Base-by-base conservation (phyloP, 2,888 invertebrate species). In the Shargacucullia verbasci region DNA sequence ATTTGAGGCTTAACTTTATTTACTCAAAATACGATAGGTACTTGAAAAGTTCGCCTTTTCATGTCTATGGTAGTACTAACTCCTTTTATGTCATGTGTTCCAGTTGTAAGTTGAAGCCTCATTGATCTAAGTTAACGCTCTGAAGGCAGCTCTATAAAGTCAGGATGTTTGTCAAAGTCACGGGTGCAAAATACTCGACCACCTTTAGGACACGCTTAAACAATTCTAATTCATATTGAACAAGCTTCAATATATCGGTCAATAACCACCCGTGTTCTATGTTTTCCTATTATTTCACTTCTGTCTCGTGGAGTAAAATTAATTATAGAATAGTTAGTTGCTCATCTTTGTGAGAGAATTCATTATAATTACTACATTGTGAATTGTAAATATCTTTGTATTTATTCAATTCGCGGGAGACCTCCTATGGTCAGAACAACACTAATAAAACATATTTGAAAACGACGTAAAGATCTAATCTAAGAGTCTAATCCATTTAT, bases 101-200 rank as follows among this genome's bases (percentile, higher is more conserved):
- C n/a, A 41, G 27, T 8, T 35, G 34, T 40, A 31, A 37, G 20
- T 37, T 27, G 10, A 39, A 35, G 14, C 14, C 38, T 45, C 41
- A 61, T 63, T 67, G 67, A 55, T 67, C 39, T 54, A 34, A 47
- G 38, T 55, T 56, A 10, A 52, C 58, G 33, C 12, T 31, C 10
- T 3, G 11, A 43, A 50, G 34, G 65, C 49, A 71, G 68, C 69
- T 46, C 47, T 68, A 73, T 52, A 73, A 77, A 75, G 62, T 65
- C 64, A 59, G 67, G 61, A 63, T 78, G 74, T 70, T 68, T 79
- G 70, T 81, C 81, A 86, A 86, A 83, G 84, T 86, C 86, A 82
- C 46, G 67, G 59, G 78, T 81, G 80, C 81, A 79, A 76, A 59
- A 74, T 74, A 76, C 82, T 73, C 64, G 66, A 64, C 59, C 73